Base-by-base conservation (phyloP, 2,888 invertebrate species). In the Ichneumon xanthorius region DNA sequence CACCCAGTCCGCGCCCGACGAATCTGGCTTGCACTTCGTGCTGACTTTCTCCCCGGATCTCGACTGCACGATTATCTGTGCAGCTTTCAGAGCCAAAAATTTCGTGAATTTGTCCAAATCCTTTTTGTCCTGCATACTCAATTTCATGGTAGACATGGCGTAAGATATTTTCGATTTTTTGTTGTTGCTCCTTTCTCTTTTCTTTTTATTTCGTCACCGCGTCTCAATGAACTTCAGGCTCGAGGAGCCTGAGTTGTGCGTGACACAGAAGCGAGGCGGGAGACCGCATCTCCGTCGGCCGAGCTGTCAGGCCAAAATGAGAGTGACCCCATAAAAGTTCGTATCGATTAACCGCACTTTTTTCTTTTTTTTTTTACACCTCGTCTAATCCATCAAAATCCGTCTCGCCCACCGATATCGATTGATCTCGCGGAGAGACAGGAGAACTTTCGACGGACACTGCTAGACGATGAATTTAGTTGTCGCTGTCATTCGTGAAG, bases 41-140 rank as follows among this genome's bases (percentile, higher is more conserved):
- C 96, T 96, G 73, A 97, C 96, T 94, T 97, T 98, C 91, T 97
- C 97, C 30, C 98, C 98, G 84, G 98, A 96, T 89, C 99, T 96
- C 79, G 98, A 98, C 94, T 99, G 98, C 26, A 99, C 97, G 77
- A 99, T 98, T 72, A 98, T 97, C 94, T 99, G 98, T 48, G 97
- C 97, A 77, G 97, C 96, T 95, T 99, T 99, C 82, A 97, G 94
- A 16, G 97, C 97, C 89, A 99, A 95, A 94, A 97, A 97, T 94
- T 97, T 98, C 0, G 97, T 97, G 93, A 98, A 98, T 94, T 97
- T 98, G 91, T 98, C 98, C 93, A 98, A 95, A 92, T 98, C 98
- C 91, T 96, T 97, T 92, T 96, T 96, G 88, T 97, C 97, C 91
- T 96, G 95, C 90, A 91, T 93, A 86, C 93, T 95, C 84, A 95